phyloP scores from a whole-genome alignment of 2,888 invertebrate species.

The Pedicia rivosa region DNA sequence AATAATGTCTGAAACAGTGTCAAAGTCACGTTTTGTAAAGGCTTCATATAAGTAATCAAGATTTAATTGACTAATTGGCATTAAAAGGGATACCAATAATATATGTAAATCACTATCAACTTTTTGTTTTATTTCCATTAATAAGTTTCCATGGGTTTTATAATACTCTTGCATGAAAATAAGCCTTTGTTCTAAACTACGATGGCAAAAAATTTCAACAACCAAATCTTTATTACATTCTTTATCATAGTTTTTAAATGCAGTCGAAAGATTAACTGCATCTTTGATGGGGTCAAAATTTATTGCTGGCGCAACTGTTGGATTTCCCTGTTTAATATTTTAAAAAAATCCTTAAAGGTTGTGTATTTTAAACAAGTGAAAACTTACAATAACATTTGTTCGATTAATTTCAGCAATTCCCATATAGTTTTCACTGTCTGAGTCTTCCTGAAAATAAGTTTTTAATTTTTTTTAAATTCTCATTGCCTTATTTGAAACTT shows the following conservation, averaged over 20 bases:
- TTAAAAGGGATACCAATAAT: neutral
- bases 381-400: too few relatives aligned
- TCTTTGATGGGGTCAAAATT: constrained; percentile 65
- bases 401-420: too few relatives aligned
- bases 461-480: too few relatives aligned
- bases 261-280: constrained; percentile 66
- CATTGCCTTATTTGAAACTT: too few relatives aligned
- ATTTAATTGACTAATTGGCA: neutral
- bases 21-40: neutral
- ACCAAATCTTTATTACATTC: constrained; percentile 85
- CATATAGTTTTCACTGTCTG: too few relatives aligned
- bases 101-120: neutral
- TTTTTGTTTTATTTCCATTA: constrained; percentile 6
- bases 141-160: constrained; percentile 37
- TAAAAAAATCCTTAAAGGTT: too few relatives aligned
- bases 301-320: constrained; percentile 59
- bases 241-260: constrained; percentile 78
- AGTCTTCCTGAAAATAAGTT: too few relatives aligned
- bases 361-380: too few relatives aligned
- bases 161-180: constrained; percentile 42
- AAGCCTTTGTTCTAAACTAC: constrained; percentile 73
- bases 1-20: neutral
- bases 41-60: neutral
- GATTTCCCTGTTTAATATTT: constrained; percentile 30
- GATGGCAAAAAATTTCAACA: constrained; percentile 64